Base-by-base conservation (phyloP, 2,888 invertebrate genomes). In the Hypomecis punctinalis region DNA sequence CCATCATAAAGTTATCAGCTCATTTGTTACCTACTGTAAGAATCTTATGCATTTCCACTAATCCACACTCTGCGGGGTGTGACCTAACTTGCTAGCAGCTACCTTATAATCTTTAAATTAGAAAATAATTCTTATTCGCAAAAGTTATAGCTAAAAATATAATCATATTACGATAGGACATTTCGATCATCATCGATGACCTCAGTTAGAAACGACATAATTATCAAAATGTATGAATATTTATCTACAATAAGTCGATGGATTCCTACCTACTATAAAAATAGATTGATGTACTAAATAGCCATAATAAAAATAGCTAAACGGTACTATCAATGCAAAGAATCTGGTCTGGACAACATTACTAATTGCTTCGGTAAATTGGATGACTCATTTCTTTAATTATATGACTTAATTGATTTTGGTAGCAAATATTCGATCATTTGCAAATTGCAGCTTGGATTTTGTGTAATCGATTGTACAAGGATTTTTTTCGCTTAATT, bases 301-400 rank as follows among this genome's bases (percentile, higher is more conserved):
- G 49, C 49, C 5, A 11, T 56, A 59, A 59, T 59, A 66, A 60
- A 64, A 61, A 61, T 48, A 61, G 35, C 35, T 52, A 70, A 73
- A 71, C 64, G 72, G 69, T 69, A 72, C 59, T 53, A 78, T 79
- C 76, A 75, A 68, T 67, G 63, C 66, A 67, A 76, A 71, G 72
- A 78, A 78, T 78, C 79, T 63, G 58, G 75, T 48, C 66, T 55
- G 69, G 72, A 66, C 70, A 77, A 71, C 61, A 67, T 69, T 72
- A 70, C 49, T 55, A 57, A 62, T 58, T 48, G 46, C 49, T 45
- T 55, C 10, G 67, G 69, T 57, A 52, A 59, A 63, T 62, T 67
- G 54, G 64, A 66, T 78, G 78, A 79, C 68, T 79, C 78, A 77
- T 60, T 60, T 60, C 9, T 55, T 45, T 55, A 56, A 48, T 55